A percentile compares a stretch with the other conserved stretches of the same genome.
These are phyloP conservation scores for Pristionchus entomophagus DNA, from an alignment of 2,888 invertebrate genomes.

Conservation along the genomic window DNA sequence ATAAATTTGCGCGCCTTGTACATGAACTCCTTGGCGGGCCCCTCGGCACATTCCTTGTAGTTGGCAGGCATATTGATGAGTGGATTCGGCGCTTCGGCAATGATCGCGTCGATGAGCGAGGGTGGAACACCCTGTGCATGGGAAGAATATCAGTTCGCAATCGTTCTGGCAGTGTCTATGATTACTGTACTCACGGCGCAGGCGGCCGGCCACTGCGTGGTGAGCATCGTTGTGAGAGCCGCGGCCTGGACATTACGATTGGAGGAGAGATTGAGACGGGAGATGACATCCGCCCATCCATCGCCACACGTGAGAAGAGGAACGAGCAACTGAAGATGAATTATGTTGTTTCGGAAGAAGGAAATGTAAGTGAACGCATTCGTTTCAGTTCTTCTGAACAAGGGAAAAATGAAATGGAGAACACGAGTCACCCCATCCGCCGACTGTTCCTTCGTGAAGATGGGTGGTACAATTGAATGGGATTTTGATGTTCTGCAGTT, in stretches of 20 bases:
- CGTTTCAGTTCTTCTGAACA: no score
- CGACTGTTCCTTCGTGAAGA: conserved; percentile 10
- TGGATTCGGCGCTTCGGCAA: conserved; percentile 12
- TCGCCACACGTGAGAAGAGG: conserved; percentile 28
- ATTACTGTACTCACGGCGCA: neutral
- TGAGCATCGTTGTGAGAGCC: neutral
- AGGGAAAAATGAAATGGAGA: neutral
- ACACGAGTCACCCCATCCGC: conserved; percentile 24
- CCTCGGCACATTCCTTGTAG: neutral
- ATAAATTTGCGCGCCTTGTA: neutral
- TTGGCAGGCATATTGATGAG: neutral
- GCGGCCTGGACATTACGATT: neutral
- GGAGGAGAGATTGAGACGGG: neutral
- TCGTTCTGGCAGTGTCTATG: neutral
- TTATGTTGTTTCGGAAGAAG: no score
- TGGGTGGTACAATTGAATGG: neutral
- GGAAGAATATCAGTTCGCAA: neutral
- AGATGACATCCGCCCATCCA: neutral
- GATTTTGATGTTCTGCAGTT: neutral
- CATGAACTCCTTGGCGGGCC: conserved; percentile 19
- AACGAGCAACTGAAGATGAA: conserved; percentile 6
- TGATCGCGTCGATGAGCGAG: neutral
- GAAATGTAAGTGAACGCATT: no score
- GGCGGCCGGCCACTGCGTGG: neutral
- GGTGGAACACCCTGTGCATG: conserved; percentile 20